Evolutionary conservation across 1,140 invertebrate genomes (phyloP).

Genomic region (Adoxophyes honmai): DNA sequence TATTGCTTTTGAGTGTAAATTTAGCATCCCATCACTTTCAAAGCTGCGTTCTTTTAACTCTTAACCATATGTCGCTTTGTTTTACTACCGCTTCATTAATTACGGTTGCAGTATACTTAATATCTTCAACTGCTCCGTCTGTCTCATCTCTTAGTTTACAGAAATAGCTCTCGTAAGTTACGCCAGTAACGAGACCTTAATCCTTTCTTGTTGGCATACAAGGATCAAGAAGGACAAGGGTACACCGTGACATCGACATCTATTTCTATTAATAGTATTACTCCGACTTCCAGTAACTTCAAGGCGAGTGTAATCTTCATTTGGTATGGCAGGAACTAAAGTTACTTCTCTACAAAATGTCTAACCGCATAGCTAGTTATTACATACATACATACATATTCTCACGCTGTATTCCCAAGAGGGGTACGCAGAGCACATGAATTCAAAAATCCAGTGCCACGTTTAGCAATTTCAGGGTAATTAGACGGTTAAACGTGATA

Average conservation of each 20-base stretch:
- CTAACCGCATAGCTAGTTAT: no score
- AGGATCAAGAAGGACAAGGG: not conserved
- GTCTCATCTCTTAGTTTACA: not conserved
- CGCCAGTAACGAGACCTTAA: not conserved
- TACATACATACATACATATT: no score
- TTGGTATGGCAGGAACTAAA: no score
- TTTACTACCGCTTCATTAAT: slow-evolving; percentile 12
- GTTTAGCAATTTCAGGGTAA: no score
- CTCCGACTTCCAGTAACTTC: not conserved
- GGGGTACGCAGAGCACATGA: no score
- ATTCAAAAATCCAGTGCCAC: no score
- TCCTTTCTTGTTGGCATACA: not conserved
- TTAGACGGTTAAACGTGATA: no score
- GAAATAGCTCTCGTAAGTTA: slow-evolving; percentile 7
- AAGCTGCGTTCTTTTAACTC: no score
- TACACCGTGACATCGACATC: slow-evolving; percentile 8
- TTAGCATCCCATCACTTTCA: no score
- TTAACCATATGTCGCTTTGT: not conserved
- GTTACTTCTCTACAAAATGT: no score
- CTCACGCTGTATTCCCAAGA: no score
- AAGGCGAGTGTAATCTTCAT: not conserved
- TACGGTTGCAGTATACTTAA: slow-evolving; percentile 6
- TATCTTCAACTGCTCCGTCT: not conserved
- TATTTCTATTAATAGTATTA: slow-evolving; percentile 1
- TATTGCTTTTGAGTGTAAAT: no score